Evolutionary conservation across 2,113 vertebrate genomes (phyloP).

Genomic region (Tapirus terrestris): DNA sequence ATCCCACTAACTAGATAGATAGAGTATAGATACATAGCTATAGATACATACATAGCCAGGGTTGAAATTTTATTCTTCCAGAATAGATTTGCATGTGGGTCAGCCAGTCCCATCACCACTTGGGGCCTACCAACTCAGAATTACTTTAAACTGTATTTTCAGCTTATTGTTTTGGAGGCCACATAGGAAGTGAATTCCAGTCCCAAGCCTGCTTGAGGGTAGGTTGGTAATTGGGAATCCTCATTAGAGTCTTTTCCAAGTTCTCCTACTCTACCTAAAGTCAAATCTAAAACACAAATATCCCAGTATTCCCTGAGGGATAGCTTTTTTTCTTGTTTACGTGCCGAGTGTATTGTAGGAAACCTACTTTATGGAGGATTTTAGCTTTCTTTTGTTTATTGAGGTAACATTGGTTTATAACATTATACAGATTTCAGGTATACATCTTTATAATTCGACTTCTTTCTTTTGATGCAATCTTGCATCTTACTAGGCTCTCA

Average conservation of each 20-base stretch:
- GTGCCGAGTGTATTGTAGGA: background rate
- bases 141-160: conserved; percentile 17
- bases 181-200: background rate
- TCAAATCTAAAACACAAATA: background rate
- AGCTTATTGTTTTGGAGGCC: background rate
- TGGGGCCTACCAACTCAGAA: background rate
- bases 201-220: background rate
- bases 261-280: background rate
- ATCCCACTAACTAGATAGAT: background rate
- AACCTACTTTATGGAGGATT: background rate
- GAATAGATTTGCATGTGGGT: background rate
- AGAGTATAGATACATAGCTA: background rate
- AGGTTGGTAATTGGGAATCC: background rate
- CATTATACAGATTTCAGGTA: too few species aligned
- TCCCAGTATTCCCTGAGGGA: background rate
- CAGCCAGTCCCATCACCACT: background rate
- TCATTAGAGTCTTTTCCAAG: background rate
- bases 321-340: background rate
- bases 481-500: background rate
- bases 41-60: background rate
- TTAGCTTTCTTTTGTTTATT: background rate
- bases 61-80: background rate
- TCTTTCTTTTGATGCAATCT: background rate
- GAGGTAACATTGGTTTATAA: too few species aligned
- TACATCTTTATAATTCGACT: too few species aligned